Percentiles rank a stretch among this genome's conserved stretches.
Conservation (phyloP, 2,797 vertebrate genomes). For the Epinephelus awoara region DNA sequence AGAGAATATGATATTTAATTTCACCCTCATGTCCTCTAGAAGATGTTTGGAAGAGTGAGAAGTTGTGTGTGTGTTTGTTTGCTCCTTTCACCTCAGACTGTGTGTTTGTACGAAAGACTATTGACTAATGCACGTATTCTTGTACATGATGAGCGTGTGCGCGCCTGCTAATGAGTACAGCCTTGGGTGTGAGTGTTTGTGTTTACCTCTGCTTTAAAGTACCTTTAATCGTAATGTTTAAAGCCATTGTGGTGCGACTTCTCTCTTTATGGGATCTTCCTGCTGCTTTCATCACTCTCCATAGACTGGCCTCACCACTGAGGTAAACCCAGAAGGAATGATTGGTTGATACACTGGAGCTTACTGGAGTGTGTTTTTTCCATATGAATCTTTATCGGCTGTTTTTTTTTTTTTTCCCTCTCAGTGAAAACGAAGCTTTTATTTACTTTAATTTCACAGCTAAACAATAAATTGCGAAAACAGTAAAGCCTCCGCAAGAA, state of each 20-base stretch:
- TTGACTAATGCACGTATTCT: background rate
- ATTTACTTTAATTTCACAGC: no score
- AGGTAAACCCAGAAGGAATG: conserved; percentile 8
- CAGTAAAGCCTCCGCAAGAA: no score
- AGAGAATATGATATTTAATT: conserved; percentile 47
- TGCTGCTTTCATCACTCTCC: conserved; percentile 31
- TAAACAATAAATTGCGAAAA: no score
- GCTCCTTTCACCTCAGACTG: background rate
- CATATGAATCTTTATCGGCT: background rate
- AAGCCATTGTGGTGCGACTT: conserved; percentile 23
- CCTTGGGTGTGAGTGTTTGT: conserved; percentile 27
- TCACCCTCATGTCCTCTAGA: conserved; percentile 49
- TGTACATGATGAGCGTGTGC: conserved; percentile 3
- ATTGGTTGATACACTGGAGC: background rate
- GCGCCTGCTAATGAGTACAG: conserved; percentile 9
- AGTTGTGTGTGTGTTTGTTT: background rate
- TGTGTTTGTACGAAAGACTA: background rate
- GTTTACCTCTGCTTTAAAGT: conserved; percentile 32
- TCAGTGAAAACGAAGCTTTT: no score
- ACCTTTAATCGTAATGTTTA: conserved; percentile 49
- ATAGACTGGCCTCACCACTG: background rate
- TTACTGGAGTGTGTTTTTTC: conserved; percentile 7
- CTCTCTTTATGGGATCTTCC: conserved; percentile 37
- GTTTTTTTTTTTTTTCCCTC: no score
- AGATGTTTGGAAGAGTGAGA: conserved; percentile 5